Evolutionary conservation across 2,113 vertebrate species (phyloP).

Genomic region (Phaethon lepturus): DNA sequence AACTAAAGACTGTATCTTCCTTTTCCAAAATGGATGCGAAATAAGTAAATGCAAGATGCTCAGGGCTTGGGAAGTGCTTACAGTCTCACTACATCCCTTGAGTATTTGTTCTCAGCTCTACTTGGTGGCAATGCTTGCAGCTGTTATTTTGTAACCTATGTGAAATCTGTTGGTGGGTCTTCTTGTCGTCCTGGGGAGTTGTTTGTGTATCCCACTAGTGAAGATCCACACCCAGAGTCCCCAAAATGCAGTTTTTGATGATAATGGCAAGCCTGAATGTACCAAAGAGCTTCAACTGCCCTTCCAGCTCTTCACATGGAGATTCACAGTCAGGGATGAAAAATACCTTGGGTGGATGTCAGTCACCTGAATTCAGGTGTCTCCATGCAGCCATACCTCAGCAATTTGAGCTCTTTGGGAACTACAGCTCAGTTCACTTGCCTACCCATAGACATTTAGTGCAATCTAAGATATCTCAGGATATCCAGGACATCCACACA

Average conservation of each 20-base stretch:
- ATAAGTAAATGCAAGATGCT: background rate
- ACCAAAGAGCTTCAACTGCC: background rate
- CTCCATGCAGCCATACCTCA: rapidly evolving
- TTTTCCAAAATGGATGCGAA: background rate
- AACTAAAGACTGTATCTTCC: background rate
- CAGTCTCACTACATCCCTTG: background rate
- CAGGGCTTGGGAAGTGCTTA: background rate
- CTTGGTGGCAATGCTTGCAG: background rate
- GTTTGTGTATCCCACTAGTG: background rate
- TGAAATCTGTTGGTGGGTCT: background rate
- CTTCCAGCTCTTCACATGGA: background rate
- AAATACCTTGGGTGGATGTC: background rate
- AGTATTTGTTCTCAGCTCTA: background rate
- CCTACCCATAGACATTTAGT: background rate
- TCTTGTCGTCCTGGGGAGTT: background rate
- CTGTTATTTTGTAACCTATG: background rate
- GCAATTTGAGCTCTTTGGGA: background rate
- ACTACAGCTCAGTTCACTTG: background rate
- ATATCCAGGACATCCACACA: background rate
- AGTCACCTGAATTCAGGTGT: background rate
- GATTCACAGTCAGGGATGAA: background rate
- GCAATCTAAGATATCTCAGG: background rate
- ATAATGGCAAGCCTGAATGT: background rate
- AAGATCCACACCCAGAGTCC: background rate
- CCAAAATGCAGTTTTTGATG: background rate